Evolutionary conservation across 2,797 vertebrate species (phyloP), one percentile per base, ranked within the genome.

Genomic region (Molossus molossus): DNA sequence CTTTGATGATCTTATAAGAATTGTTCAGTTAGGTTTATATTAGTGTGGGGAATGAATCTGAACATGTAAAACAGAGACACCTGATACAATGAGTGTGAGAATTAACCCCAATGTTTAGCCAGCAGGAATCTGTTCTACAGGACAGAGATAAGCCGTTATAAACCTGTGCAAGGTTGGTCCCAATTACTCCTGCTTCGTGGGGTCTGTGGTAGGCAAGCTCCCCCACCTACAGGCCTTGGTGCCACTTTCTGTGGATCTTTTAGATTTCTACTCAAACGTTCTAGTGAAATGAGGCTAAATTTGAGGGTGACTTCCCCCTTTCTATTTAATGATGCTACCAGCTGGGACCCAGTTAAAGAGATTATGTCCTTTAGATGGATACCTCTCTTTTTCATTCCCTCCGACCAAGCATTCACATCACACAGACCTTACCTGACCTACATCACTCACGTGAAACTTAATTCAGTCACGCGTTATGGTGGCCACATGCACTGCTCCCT

Each of bases 11-110:
- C 85, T 88, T 14, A 33, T 9, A 91, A 12, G 15, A 84, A 80
- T 67, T 55, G 55, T 57, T 96, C 40, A 70, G 20, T 94, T 79
- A 55, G 48, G 62, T 86, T 87, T 87, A 90, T 83, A 33, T 84
- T 55, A 8, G 15, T n/a, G 3, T 75, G 53, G 21, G 69, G 58
- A 92, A 21, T 48, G 53, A 29, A 45, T 80, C 23, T 10, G 7
- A 37, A 50, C 29, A 20, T 7, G 37, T 40, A 25, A 85, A 84
- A 53, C 15, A 18, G 11, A 84, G 55, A 58, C 0, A 29, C 1
- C 0, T 20, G 45, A 77, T 14, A 20, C 0, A 37, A 27, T 69
- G 55, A 58, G n/a, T 83, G 27, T 60, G 48, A 23, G 18, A 40
- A 62, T 75, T 69, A 85, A 80, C 6, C 64, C 23, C 37, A 60